Conservation (phyloP, 1,140 invertebrate genomes). For the Sweltsa coloradensis region DNA sequence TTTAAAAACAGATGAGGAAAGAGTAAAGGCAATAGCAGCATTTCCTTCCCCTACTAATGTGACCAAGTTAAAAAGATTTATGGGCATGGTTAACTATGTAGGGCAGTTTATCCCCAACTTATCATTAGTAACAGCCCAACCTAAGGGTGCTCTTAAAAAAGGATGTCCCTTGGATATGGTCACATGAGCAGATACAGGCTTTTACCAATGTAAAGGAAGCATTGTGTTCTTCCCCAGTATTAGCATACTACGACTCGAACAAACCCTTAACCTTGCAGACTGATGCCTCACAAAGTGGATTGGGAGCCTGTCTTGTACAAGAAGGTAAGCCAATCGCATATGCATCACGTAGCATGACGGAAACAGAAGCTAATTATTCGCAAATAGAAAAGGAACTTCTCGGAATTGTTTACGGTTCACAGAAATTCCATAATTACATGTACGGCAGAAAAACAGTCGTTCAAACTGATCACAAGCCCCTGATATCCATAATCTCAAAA, state of each 20-base stretch:
- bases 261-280: constrained; percentile 17
- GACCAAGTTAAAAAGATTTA: constrained; percentile 22
- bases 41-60: constrained; percentile 22
- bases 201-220: too few relatives aligned
- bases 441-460: constrained; percentile 15
- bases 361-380: constrained; percentile 20
- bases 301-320: constrained; percentile 19
- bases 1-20: constrained; percentile 24
- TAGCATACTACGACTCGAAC: constrained; percentile 19
- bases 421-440: constrained; percentile 20
- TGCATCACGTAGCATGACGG: constrained; percentile 19
- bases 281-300: constrained; percentile 7
- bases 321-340: constrained; percentile 26
- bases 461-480: constrained; percentile 19
- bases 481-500: constrained; percentile 26
- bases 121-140: constrained; percentile 10
- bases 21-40: constrained; percentile 26
- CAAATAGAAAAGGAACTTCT: constrained; percentile 19
- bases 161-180: constrained; percentile 15
- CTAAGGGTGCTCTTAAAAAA: constrained; percentile 16
- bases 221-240: too few relatives aligned
- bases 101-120: constrained; percentile 18
- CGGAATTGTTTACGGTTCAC: constrained; percentile 18
- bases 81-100: constrained; percentile 27
- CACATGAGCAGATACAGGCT: too few relatives aligned